Evolutionary conservation across 2,888 invertebrate genomes (phyloP).

Genomic region (Phorcus lineatus): DNA sequence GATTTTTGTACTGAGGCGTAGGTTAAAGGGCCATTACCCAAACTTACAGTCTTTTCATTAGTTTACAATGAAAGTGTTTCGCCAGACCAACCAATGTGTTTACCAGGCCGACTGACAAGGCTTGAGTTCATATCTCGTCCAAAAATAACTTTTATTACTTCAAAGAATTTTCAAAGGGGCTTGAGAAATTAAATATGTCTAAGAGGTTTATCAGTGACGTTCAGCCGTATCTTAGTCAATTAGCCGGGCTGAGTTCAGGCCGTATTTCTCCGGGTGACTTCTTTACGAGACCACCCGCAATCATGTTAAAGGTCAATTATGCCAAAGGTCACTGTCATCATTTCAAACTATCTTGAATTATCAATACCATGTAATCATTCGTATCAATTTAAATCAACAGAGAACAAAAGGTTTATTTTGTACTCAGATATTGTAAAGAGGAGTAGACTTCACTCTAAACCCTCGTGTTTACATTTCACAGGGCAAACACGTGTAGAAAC

Average conservation of each 20-base stretch:
- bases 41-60: too few species aligned
- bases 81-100: too few species aligned
- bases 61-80: too few species aligned
- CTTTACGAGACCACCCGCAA: too few species aligned
- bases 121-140: neutral
- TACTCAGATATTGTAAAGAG: too few species aligned
- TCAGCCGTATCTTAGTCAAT: neutral
- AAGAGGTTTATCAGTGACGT: neutral
- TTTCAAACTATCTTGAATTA: neutral
- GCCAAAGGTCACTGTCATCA: neutral
- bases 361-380: neutral
- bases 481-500: neutral
- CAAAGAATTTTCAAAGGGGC: neutral
- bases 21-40: too few species aligned
- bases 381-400: too few species aligned
- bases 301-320: too few species aligned
- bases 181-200: slow-evolving; percentile 5
- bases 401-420: too few species aligned
- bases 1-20: too few species aligned
- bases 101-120: neutral
- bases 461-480: too few species aligned
- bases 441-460: too few species aligned
- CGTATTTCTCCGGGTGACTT: neutral
- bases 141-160: neutral
- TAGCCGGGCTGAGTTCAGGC: neutral